Evolutionary conservation across 2,888 invertebrate genomes (phyloP).

Genomic region (Netelia virgata): DNA sequence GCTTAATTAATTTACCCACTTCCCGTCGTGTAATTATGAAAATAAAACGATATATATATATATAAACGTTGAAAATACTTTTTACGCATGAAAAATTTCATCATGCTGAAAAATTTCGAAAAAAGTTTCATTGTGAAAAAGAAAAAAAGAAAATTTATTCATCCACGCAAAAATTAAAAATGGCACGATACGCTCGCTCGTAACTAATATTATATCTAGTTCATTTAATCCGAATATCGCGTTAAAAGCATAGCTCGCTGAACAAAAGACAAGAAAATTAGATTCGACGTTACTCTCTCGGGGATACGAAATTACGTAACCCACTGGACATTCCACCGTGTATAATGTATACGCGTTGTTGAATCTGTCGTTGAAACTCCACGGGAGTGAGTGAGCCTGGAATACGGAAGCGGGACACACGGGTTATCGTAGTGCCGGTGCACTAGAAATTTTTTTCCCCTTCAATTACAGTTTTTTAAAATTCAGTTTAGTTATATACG

Average conservation of each 20-base stretch:
- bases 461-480: slow-evolving; percentile 51
- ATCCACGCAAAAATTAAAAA: not conserved
- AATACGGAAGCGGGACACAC: slow-evolving; percentile 7
- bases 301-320: slow-evolving; percentile 46
- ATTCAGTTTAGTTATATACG: slow-evolving; percentile 10
- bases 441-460: slow-evolving; percentile 46
- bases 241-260: slow-evolving; percentile 34
- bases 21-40: no score
- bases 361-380: slow-evolving; percentile 10
- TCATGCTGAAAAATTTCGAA: no score
- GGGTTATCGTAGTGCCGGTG: slow-evolving; percentile 14
- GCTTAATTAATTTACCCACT: no score
- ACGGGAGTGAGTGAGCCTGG: slow-evolving; percentile 1
- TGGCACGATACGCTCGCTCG: not conserved
- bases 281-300: slow-evolving; percentile 41
- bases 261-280: slow-evolving; percentile 36
- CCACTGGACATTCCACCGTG: not conserved
- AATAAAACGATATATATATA: no score
- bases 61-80: not conserved
- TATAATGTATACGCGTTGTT: slow-evolving; percentile 26
- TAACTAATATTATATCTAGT: slow-evolving; percentile 2
- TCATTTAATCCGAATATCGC: slow-evolving; percentile 10
- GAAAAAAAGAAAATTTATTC: not conserved
- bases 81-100: not conserved
- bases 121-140: not conserved